phyloP scores from a whole-genome alignment of 2,797 vertebrate genomes.

The Cirrhinus molitorella region DNA sequence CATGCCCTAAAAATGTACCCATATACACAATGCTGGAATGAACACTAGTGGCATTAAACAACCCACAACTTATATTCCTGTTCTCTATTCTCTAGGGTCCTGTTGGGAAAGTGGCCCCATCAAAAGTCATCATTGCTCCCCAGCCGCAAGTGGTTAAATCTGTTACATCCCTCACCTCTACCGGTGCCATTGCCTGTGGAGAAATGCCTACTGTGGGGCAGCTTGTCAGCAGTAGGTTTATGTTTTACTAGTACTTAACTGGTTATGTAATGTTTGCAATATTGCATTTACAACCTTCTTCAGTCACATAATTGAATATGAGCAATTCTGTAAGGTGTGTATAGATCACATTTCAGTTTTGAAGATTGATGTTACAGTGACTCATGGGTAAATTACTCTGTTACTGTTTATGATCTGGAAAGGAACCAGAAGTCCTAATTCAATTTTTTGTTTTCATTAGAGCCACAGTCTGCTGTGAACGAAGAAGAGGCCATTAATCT shows the following conservation, averaged over 20 bases:
- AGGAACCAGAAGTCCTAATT: slow-evolving; percentile 8
- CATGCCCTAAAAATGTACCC: too few relatives aligned
- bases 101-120: slow-evolving; percentile 78
- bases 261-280: neutral
- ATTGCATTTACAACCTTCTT: slow-evolving; percentile 8
- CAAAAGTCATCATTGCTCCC: slow-evolving; percentile 84
- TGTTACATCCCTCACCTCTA: slow-evolving; percentile 69
- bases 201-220: slow-evolving; percentile 93
- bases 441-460: slow-evolving; percentile 69
- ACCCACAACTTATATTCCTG: too few relatives aligned
- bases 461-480: slow-evolving; percentile 81
- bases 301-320: neutral
- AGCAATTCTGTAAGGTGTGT: neutral
- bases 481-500: slow-evolving; percentile 95
- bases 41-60: too few relatives aligned
- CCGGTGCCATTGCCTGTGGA: slow-evolving; percentile 84
- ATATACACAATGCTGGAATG: too few relatives aligned
- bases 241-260: neutral
- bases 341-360: slow-evolving; percentile 7
- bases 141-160: slow-evolving; percentile 76
- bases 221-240: slow-evolving; percentile 90
- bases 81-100: slow-evolving; percentile 67
- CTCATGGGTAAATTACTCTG: neutral
- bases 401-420: neutral
- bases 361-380: neutral